Conservation (phyloP, 1,140 invertebrate genomes). For the Nasonia giraulti region DNA sequence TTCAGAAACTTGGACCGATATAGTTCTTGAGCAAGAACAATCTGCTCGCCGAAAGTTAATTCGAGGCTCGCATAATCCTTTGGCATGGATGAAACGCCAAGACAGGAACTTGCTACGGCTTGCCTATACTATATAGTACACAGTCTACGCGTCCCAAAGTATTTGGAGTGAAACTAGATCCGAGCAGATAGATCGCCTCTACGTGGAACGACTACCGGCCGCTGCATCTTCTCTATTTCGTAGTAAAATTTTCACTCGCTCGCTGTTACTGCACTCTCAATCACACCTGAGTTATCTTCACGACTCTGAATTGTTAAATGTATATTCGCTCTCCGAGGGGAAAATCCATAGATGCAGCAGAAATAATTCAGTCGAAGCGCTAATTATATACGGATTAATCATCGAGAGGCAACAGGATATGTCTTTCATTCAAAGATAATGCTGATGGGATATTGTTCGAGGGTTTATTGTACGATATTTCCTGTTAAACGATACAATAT, state of each 20-base stretch:
- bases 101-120: conserved; percentile 9
- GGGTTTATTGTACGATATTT: too few relatives aligned
- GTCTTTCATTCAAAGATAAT: neutral
- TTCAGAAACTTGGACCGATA: neutral
- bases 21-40: neutral
- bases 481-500: neutral
- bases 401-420: too few relatives aligned
- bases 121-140: too few relatives aligned
- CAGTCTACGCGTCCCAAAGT: neutral
- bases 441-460: too few relatives aligned
- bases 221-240: neutral
- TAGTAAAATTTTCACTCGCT: conserved; percentile 26
- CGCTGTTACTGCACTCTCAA: neutral
- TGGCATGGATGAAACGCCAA: conserved; percentile 10
- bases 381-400: neutral
- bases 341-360: too few relatives aligned
- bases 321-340: too few relatives aligned
- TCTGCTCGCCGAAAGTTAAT: conserved; percentile 14
- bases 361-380: neutral
- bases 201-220: conserved; percentile 20
- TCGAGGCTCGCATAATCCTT: conserved; percentile 9
- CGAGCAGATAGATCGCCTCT: conserved; percentile 26
- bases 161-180: conserved; percentile 32
- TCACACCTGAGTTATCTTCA: neutral
- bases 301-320: neutral